Conservation (phyloP, 2,113 vertebrate genomes). For the Ancistrus triradiatus region DNA sequence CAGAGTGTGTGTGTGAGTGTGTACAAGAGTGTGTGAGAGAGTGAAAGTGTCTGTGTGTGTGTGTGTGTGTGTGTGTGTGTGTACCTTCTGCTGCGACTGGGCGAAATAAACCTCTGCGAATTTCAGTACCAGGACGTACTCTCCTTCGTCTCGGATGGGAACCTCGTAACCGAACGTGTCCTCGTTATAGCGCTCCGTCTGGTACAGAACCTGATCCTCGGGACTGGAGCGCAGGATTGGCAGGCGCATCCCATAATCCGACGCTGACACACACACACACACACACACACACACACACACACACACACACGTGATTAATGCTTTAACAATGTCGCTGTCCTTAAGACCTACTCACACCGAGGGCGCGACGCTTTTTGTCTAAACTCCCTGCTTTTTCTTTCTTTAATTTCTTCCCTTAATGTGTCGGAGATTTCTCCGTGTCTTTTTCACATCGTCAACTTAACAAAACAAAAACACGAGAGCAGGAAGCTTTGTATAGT, state of each 20-base stretch:
- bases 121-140: conserved; percentile 94
- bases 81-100: conserved; percentile 97
- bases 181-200: conserved; percentile 96
- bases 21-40: neutral
- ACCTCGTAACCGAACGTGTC: conserved; percentile 95
- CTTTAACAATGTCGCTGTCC: no score
- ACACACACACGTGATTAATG: neutral
- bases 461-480: no score
- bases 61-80: neutral
- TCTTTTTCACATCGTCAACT: no score
- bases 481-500: no score
- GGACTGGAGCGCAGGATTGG: conserved; percentile 90
- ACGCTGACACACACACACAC: conserved; percentile 68
- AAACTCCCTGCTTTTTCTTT: no score
- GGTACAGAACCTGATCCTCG: conserved; percentile 93
- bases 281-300: neutral
- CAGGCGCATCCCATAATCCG: conserved; percentile 93
- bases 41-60: neutral
- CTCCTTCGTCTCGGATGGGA: conserved; percentile 91
- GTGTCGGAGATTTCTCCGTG: no score
- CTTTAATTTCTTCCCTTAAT: no score
- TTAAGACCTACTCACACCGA: no score
- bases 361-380: no score
- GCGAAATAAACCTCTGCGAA: conserved; percentile 98
- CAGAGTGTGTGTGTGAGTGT: neutral